Evolutionary conservation across 2,888 invertebrate genomes (phyloP), one percentile per base, ranked within the genome.

Genomic region (Xanthostigma xanthostigma): DNA sequence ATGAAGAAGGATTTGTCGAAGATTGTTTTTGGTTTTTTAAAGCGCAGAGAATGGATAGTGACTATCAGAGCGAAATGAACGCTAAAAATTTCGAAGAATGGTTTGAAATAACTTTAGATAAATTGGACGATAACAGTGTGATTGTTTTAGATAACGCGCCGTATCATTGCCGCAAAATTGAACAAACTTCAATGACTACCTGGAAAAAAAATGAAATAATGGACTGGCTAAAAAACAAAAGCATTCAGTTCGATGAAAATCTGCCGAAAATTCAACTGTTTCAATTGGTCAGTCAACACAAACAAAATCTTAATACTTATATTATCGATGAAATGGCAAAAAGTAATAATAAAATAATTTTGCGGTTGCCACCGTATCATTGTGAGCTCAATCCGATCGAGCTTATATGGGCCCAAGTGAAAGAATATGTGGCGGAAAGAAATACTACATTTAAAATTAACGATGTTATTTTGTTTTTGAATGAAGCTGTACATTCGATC

Each of bases 31-130:
- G 53, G 48, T 50, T 46, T 13, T 47, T 47, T 47, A 33, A 14
- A 17, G 27, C 34, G 36, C 42, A 45, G 51, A 34, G 43, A 46
- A 36, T 9, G 13, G 45, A 51, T 12, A 27, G 27, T n/a, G 51
- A 53, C 36, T 55, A 53, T 41, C 51, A 53, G 41, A 53, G 52
- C 44, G 50, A 55, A 42, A 54, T 55, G 50, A 55, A 51, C n/a
- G 46, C 46, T 9, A 33, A 38, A 37, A 41, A 51, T 45, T 55
- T 55, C 42, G 51, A 53, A 44, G 50, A 52, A 37, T 56, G 51
- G 52, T 43, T 49, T 13, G 42, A 45, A n/a, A 48, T 52, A 14
- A 51, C 50, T 37, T 37, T 53, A 8, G 50, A 49, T 39, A 52
- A 52, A 48, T 42, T 53, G 40, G 37, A 37, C 9, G 49, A 48